Evolutionary conservation across 2,113 vertebrate genomes (phyloP).

Genomic region (Caracal caracal): DNA sequence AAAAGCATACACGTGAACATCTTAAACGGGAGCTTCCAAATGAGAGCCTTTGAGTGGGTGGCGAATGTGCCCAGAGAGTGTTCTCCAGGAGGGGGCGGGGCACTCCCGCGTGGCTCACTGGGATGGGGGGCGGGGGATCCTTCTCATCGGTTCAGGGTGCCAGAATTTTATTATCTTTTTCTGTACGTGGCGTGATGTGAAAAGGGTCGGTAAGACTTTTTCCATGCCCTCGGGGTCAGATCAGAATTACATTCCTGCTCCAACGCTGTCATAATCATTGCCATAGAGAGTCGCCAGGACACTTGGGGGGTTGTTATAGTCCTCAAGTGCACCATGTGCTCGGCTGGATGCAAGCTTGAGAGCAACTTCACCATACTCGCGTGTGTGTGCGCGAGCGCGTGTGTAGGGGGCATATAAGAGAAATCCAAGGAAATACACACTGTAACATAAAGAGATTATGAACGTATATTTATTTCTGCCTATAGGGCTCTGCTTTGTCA

Average conservation of each 20-base stretch:
- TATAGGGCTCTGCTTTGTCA: neutral
- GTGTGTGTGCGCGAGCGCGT: neutral
- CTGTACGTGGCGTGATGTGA: neutral
- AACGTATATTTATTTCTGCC: neutral
- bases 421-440: conserved; percentile 12
- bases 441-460: conserved; percentile 13
- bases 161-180: neutral
- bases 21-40: conserved; percentile 12
- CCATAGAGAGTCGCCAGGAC: neutral
- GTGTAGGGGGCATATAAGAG: neutral
- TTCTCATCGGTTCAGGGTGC: neutral
- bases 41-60: neutral
- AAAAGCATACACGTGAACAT: neutral
- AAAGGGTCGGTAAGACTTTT: neutral
- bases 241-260: neutral
- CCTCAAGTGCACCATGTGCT: neutral
- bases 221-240: neutral
- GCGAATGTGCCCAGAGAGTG: neutral
- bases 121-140: neutral
- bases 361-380: neutral
- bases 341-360: neutral
- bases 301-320: neutral
- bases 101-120: neutral
- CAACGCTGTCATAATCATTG: neutral
- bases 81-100: neutral